Evolutionary conservation across 2,113 vertebrate species (phyloP).

Genomic region (Paracanthobrama guichenoti): DNA sequence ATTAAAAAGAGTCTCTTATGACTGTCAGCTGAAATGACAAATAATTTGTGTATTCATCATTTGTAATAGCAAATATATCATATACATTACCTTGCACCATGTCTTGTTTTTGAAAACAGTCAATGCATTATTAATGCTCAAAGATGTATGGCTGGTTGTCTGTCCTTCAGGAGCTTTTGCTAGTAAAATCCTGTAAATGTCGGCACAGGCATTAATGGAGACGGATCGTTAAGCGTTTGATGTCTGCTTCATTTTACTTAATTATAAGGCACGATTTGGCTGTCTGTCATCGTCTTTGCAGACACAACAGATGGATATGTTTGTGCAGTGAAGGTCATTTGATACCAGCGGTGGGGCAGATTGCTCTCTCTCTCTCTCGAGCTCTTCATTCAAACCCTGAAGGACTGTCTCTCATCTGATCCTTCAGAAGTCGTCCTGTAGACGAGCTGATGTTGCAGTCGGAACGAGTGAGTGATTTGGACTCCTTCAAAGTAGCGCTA

Average conservation of each 20-base stretch:
- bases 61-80: background rate
- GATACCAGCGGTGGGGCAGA: conserved; percentile 27
- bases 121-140: conserved; percentile 14
- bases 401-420: conserved; percentile 38
- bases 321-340: conserved; percentile 38
- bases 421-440: conserved; percentile 27
- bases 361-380: conserved; percentile 16
- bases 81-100: background rate
- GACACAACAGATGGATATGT: conserved; percentile 41
- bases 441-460: conserved; percentile 25
- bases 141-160: background rate
- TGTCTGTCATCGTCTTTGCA: conserved; percentile 18
- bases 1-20: background rate
- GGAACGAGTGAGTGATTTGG: conserved; percentile 35
- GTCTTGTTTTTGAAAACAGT: background rate
- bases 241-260: conserved; percentile 28
- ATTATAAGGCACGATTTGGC: conserved; percentile 28
- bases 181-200: conserved; percentile 8
- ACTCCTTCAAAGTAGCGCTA: background rate
- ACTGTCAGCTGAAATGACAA: background rate
- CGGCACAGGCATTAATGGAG: conserved; percentile 12
- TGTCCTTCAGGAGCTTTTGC: background rate
- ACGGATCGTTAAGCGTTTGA: conserved; percentile 19
- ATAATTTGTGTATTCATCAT: conserved; percentile 11
- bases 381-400: conserved; percentile 33